Evolutionary conservation across 2,797 vertebrate species (phyloP).

Genomic region (Anas capensis): DNA sequence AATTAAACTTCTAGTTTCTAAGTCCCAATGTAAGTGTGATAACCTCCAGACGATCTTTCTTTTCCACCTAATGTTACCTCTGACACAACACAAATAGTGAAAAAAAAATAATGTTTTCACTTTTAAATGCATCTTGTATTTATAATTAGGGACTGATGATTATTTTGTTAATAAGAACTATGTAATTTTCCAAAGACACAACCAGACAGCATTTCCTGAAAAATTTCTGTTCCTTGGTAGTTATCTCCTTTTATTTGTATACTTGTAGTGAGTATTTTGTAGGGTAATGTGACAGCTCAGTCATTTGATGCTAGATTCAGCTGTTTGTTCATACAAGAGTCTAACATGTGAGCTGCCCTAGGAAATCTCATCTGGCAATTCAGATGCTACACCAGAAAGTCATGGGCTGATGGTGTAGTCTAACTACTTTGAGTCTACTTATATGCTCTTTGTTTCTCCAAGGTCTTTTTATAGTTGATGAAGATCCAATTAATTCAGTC

Average conservation of each 20-base stretch:
- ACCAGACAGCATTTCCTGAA: neutral
- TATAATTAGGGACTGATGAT: neutral
- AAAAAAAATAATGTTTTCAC: neutral
- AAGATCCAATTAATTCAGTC: neutral
- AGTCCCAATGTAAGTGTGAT: neutral
- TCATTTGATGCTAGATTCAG: neutral
- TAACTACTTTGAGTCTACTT: neutral
- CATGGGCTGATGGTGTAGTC: fast-evolving
- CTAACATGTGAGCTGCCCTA: neutral
- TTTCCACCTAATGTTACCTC: slow-evolving; percentile 10
- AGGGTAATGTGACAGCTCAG: neutral
- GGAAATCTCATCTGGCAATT: neutral
- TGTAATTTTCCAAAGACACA: neutral
- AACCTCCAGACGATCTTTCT: neutral
- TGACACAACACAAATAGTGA: neutral
- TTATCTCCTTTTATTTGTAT: fast-evolving
- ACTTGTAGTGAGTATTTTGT: neutral
- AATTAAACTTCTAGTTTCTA: slow-evolving; percentile 30
- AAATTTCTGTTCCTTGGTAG: neutral
- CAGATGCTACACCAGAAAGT: neutral
- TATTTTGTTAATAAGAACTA: neutral
- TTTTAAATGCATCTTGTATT: neutral
- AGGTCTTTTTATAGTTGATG: neutral
- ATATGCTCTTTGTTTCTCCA: neutral
- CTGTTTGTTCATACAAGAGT: neutral